Evolutionary conservation across 2,113 vertebrate species (phyloP), one percentile per base, ranked within the genome.

Genomic region (Eudyptes chrysolophus): DNA sequence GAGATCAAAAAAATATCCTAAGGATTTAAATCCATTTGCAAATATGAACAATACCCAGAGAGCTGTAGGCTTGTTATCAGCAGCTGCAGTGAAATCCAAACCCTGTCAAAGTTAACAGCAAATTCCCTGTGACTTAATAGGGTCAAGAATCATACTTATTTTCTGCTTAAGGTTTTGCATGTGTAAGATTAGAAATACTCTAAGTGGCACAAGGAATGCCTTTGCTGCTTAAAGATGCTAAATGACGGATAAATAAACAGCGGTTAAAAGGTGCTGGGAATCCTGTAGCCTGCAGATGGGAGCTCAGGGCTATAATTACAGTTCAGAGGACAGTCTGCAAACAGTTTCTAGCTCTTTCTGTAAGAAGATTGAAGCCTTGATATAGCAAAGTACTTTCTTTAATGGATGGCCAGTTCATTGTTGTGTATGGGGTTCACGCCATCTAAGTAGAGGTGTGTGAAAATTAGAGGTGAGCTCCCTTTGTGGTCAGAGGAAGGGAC

Each of bases 21-120:
- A 51, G 77, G 19, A 32, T 74, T 82, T 82, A 51, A 77, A 84
- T 24, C 26, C 22, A 16, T 58, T 97, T 61, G 19, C 64, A 85
- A 66, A 80, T 36, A 38, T 5, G 48, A 94, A 24, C 42, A 65
- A 1, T 42, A 38, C 9, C 38, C 38, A 38, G 38, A 38, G 38
- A 38, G 38, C 38, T 38, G 38, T 38, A 38, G 38, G 38, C 38
- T 38, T 38, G 38, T 38, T 38, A 27, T 75, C 48, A 44, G 44
- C 42, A 89, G 32, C 17, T 89, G 81, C 48, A 76, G 44, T 85
- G 62, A 83, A 92, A 88, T 92, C 27, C 38, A 81, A 64, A 81
- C 13, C n/a, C 24, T 3, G 5, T 85, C 58, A 62, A 66, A 93
- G 34, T 44, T 72, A 61, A 72, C 27, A 80, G 65, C 34, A 72